phyloP scores from a whole-genome alignment of 2,797 vertebrate species.

The Coreius guichenoti region DNA sequence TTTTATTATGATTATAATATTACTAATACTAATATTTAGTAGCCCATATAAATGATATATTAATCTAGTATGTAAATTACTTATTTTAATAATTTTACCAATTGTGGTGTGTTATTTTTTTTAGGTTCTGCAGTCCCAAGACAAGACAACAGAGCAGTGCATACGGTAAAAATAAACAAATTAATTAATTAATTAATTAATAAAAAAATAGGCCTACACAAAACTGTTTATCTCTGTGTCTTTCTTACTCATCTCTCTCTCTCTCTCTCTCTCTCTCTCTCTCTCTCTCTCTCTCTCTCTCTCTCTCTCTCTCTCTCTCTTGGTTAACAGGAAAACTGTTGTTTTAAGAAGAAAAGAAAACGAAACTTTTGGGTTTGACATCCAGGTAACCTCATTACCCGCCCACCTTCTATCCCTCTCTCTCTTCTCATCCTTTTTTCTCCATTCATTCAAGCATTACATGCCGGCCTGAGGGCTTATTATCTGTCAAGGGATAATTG shows the following conservation, averaged over 20 bases:
- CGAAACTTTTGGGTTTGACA: conserved; percentile 85
- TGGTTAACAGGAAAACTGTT: conserved; percentile 56
- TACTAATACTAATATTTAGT: background rate
- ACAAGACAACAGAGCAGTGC: conserved; percentile 1
- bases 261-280: background rate
- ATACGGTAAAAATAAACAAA: conserved; percentile 24
- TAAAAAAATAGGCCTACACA: background rate
- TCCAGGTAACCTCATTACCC: conserved; percentile 76
- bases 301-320: background rate
- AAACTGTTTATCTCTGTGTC: background rate
- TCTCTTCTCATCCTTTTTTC: conserved; percentile 7
- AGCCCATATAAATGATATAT: background rate
- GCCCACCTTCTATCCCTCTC: background rate
- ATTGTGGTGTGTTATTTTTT: background rate
- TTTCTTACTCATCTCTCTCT: background rate
- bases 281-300: background rate
- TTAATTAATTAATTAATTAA: background rate
- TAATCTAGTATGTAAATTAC: background rate
- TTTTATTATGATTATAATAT: background rate
- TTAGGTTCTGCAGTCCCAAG: conserved; percentile 2
- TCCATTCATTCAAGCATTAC: conserved; percentile 25
- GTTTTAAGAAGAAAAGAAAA: conserved; percentile 77
- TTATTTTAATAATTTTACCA: background rate
- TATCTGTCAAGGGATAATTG: conserved; percentile 30
- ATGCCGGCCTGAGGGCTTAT: conserved; percentile 9